These are phyloP conservation scores for Collichthys lucidus DNA, from an alignment of 2,113 vertebrate species.

Conservation along the genomic window DNA sequence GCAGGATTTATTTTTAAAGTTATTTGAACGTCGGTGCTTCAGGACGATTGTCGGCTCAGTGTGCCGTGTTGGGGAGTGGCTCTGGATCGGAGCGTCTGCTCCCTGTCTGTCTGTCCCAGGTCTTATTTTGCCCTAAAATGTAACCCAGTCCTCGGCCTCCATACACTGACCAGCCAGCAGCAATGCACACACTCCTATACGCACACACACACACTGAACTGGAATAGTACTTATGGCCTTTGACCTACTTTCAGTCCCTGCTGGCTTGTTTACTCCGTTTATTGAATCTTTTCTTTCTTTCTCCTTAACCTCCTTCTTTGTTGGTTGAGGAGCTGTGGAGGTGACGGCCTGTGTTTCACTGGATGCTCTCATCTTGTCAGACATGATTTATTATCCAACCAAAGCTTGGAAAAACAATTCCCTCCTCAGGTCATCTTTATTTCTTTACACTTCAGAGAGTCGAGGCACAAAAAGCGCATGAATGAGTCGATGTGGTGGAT, in stretches of 20 bases:
- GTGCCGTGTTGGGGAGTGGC: neutral
- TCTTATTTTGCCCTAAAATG: slow-evolving; percentile 46
- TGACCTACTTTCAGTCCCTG: slow-evolving; percentile 48
- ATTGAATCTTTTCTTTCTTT: neutral
- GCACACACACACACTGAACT: slow-evolving; percentile 27
- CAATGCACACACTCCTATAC: slow-evolving; percentile 7
- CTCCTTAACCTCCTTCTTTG: neutral
- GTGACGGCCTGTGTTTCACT: neutral
- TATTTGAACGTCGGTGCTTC: neutral
- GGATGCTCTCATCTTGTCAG: neutral
- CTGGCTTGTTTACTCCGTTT: neutral
- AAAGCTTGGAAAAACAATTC: neutral
- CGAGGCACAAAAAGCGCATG: neutral
- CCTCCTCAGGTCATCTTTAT: neutral
- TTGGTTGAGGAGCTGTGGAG: neutral
- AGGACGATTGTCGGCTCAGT: neutral
- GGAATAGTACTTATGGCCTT: slow-evolving; percentile 44
- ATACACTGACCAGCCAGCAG: slow-evolving; percentile 30
- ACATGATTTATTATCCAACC: neutral
- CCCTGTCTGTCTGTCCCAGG: slow-evolving; percentile 32
- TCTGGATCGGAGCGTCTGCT: slow-evolving; percentile 11
- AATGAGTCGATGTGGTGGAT: neutral
- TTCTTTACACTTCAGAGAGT: neutral
- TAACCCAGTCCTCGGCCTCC: slow-evolving; percentile 45
- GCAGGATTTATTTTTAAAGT: neutral